Evolutionary conservation across 2,797 vertebrate species (phyloP), one percentile per base, ranked within the genome.

Genomic region (Acanthurus leucopareius): DNA sequence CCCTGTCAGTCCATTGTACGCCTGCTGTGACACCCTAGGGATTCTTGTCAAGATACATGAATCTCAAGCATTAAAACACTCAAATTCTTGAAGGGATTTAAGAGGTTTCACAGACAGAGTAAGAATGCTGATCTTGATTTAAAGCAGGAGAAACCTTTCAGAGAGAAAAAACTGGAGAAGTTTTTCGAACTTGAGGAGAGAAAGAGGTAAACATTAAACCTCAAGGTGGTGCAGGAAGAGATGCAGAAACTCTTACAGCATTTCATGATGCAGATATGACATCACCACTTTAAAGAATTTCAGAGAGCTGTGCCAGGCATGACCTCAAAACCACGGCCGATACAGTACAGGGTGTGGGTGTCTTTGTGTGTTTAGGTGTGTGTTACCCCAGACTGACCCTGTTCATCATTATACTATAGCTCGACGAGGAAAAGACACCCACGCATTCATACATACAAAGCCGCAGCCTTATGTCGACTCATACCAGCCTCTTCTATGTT

Each of bases 251-350:
- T 65, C 20, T 28, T 7, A 42, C 20, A 57, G 53, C 17, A 9
- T 49, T 16, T 61, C 67, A 40, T 80, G 62, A 80, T 69, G 74
- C 71, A 59, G 25, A 73, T 71, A 67, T 85, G 83, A 87, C 65
- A 75, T 89, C 75, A 82, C 76, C 74, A 69, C 57, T 75, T 77
- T 69, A 63, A 76, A 79, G 74, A 54, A 65, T 65, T 73, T 77
- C 38, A 71, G 65, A 48, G 44, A 22, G 68, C 54, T 20, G 73
- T 82, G 84, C 81, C 83, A 87, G 79, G 57, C 70, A 79, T 91
- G 87, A 92, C 75, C 82, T 89, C 82, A 85, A 56, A 75, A 74
- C 72, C 71, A 35, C 20, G 2, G 20, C 52, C 10, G 32, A 32
- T 14, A 17, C 19, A 71, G 28, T 16, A 17, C 15, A 71, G 35